Conservation (phyloP, 2,888 invertebrate genomes). For the Lymantria monacha region DNA sequence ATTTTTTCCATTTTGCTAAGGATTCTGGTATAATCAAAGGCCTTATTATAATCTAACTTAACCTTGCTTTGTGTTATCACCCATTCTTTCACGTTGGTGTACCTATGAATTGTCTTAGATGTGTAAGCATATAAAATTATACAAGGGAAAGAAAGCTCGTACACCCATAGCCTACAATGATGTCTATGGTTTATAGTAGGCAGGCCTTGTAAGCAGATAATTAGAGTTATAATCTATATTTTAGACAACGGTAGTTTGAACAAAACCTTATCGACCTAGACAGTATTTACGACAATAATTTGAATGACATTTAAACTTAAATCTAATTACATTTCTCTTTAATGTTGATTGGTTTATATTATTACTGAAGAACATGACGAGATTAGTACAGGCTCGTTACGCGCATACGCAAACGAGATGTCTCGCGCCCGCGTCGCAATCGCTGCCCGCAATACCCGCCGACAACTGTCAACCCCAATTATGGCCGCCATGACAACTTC, state of each 20-base stretch:
- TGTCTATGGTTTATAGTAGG: too few species aligned
- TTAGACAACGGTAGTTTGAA: not conserved
- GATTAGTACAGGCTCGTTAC: slow-evolving; percentile 66
- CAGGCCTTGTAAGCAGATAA: too few species aligned
- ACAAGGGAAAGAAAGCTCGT: too few species aligned
- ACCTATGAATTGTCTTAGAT: too few species aligned
- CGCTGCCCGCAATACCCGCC: slow-evolving; percentile 43
- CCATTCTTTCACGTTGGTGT: too few species aligned
- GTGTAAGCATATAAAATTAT: too few species aligned
- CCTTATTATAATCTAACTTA: too few species aligned
- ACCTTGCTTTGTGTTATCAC: too few species aligned
- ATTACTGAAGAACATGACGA: slow-evolving; percentile 58
- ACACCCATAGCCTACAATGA: too few species aligned
- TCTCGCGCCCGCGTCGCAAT: slow-evolving; percentile 48
- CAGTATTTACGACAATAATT: slow-evolving; percentile 11
- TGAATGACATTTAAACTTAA: slow-evolving; percentile 30
- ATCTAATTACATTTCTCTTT: slow-evolving; percentile 56
- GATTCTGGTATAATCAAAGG: too few species aligned
- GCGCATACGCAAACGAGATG: slow-evolving; percentile 65
- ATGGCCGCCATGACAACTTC: slow-evolving; percentile 71
- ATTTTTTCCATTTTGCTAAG: too few species aligned
- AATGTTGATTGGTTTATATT: slow-evolving; percentile 56
- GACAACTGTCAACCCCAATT: slow-evolving; percentile 76
- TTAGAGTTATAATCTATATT: too few species aligned
- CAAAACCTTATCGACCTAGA: slow-evolving; percentile 1